These are phyloP conservation scores for Huso huso DNA, from an alignment of 2,797 vertebrate species.

Conservation along the genomic window DNA sequence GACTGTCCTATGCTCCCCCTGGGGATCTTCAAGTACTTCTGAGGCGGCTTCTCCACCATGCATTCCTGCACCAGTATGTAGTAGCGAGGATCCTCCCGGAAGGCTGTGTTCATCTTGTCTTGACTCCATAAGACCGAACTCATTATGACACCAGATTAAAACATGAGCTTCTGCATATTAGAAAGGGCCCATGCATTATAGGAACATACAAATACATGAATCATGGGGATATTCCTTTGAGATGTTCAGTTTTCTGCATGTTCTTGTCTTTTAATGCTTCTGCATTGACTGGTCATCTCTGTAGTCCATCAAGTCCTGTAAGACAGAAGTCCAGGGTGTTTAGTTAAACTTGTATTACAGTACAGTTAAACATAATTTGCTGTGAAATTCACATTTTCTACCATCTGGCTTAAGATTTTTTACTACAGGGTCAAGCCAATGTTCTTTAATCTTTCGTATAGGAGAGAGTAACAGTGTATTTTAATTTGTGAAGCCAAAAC, in stretches of 20 bases:
- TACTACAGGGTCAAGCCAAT: too few species aligned
- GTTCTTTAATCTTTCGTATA: too few species aligned
- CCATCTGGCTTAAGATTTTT: too few species aligned
- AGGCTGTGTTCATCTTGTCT: conserved; percentile 83
- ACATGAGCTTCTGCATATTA: conserved; percentile 6
- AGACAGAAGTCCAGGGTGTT: too few species aligned
- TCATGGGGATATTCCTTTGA: background rate
- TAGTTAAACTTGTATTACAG: too few species aligned
- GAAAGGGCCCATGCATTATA: background rate
- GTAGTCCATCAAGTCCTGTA: too few species aligned
- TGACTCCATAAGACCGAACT: conserved; percentile 91
- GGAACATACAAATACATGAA: background rate
- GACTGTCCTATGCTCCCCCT: conserved; percentile 90
- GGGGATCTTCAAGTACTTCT: conserved; percentile 83
- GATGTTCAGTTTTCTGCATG: background rate
- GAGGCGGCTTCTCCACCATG: conserved; percentile 83
- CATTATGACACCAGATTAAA: conserved; percentile 64
- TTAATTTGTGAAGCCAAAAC: too few species aligned
- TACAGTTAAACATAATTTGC: too few species aligned
- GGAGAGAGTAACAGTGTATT: too few species aligned
- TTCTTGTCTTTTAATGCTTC: too few species aligned
- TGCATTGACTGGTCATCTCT: too few species aligned
- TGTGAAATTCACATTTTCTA: too few species aligned
- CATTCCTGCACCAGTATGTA: conserved; percentile 91
- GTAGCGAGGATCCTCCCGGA: conserved; percentile 90